These are phyloP conservation scores for Brevipalpus yothersi DNA, from an alignment of 1,140 invertebrate species.

Conservation along the genomic window DNA sequence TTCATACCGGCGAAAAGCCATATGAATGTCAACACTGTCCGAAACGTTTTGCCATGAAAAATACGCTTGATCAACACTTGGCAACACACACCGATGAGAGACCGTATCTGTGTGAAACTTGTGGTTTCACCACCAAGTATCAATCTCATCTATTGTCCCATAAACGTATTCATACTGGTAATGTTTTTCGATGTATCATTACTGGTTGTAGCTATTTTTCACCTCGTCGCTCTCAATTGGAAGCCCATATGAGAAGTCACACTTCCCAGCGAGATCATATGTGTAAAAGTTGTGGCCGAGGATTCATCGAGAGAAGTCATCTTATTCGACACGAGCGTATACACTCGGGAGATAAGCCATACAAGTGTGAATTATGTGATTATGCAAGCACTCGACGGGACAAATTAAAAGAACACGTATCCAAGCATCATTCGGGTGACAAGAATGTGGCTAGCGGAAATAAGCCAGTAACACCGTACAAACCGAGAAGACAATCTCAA, in stretches of 20 bases:
- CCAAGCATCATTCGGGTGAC: slow-evolving; percentile 28
- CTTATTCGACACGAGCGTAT: slow-evolving; percentile 34
- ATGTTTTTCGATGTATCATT: slow-evolving; percentile 32
- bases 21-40: slow-evolving; percentile 25
- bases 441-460: neutral
- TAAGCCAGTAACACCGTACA: slow-evolving; percentile 23
- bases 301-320: slow-evolving; percentile 40
- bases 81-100: slow-evolving; percentile 27
- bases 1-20: slow-evolving; percentile 22
- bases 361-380: slow-evolving; percentile 32
- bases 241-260: slow-evolving; percentile 34
- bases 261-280: slow-evolving; percentile 33
- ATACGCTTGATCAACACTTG: slow-evolving; percentile 31
- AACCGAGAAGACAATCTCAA: slow-evolving; percentile 18
- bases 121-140: slow-evolving; percentile 38
- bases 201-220: slow-evolving; percentile 35
- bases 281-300: slow-evolving; percentile 32
- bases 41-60: slow-evolving; percentile 28
- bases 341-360: slow-evolving; percentile 33
- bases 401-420: slow-evolving; percentile 38
- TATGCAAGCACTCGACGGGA: slow-evolving; percentile 36
- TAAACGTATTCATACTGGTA: slow-evolving; percentile 35
- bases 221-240: slow-evolving; percentile 36
- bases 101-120: slow-evolving; percentile 33
- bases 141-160: slow-evolving; percentile 37